Evolutionary conservation across 2,888 invertebrate genomes (phyloP).

Genomic region (Orchesellides sinensis): DNA sequence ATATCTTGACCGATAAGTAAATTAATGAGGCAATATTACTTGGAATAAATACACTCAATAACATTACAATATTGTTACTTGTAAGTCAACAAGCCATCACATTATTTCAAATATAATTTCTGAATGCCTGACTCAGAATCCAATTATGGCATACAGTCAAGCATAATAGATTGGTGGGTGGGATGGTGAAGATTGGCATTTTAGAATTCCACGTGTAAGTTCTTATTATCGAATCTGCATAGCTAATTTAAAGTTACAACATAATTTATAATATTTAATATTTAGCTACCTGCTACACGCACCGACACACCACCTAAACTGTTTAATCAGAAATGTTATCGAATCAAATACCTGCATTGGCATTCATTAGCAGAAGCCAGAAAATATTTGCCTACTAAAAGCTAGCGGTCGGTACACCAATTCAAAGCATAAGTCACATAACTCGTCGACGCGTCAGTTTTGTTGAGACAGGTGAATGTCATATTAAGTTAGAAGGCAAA

Average conservation of each 20-base stretch:
- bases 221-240: too few relatives aligned
- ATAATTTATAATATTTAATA: not conserved
- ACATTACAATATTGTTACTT: too few relatives aligned
- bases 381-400: too few relatives aligned
- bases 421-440: constrained; percentile 7
- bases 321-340: too few relatives aligned
- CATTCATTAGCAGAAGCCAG: too few relatives aligned
- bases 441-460: constrained; percentile 24
- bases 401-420: too few relatives aligned
- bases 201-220: not conserved
- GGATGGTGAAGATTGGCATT: not conserved
- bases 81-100: too few relatives aligned
- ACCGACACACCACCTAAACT: too few relatives aligned
- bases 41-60: not conserved
- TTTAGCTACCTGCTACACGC: too few relatives aligned
- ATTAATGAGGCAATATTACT: not conserved
- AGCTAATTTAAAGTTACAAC: too few relatives aligned
- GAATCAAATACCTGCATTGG: too few relatives aligned
- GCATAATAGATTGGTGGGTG: not conserved
- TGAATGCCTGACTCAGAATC: not conserved
- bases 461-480: constrained; percentile 47
- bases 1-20: not conserved
- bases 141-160: too few relatives aligned
- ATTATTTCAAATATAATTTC: not conserved
- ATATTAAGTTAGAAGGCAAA: not conserved